phyloP scores from a whole-genome alignment of 2,113 vertebrate genomes.

The Archocentrus centrarchus region DNA sequence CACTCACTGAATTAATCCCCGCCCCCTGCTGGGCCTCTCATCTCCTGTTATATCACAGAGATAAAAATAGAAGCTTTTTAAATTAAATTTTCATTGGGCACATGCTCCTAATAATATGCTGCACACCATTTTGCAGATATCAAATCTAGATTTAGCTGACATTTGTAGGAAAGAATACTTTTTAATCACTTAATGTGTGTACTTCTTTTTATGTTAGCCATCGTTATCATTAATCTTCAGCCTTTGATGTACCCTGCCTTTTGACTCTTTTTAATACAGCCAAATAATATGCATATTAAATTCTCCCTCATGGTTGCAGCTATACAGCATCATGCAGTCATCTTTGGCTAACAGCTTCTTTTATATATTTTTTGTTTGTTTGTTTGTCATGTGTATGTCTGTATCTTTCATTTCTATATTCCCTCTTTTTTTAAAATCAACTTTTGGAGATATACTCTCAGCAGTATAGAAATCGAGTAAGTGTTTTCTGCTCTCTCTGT shows the following conservation, averaged over 20 bases:
- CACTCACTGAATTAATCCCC: constrained; percentile 12
- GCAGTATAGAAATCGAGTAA: constrained; percentile 84
- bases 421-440: constrained; percentile 63
- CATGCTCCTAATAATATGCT: neutral
- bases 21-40: constrained; percentile 24
- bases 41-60: constrained; percentile 17
- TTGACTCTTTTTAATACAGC: constrained; percentile 32
- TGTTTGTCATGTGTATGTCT: constrained; percentile 74
- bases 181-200: neutral
- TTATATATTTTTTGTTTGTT: constrained; percentile 77
- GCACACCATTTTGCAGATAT: neutral
- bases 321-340: constrained; percentile 50
- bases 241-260: constrained; percentile 32
- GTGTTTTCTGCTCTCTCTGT: constrained; percentile 72
- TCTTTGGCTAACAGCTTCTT: constrained; percentile 81
- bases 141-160: neutral
- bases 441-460: constrained; percentile 84
- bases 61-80: constrained; percentile 51
- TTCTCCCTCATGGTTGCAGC: constrained; percentile 47
- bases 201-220: neutral
- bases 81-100: constrained; percentile 39
- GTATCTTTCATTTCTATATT: constrained; percentile 72
- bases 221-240: neutral
- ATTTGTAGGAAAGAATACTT: neutral
- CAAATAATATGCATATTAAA: constrained; percentile 14